Evolutionary conservation across 2,888 invertebrate genomes (phyloP).

Genomic region (Aphidoletes aphidimyza): DNA sequence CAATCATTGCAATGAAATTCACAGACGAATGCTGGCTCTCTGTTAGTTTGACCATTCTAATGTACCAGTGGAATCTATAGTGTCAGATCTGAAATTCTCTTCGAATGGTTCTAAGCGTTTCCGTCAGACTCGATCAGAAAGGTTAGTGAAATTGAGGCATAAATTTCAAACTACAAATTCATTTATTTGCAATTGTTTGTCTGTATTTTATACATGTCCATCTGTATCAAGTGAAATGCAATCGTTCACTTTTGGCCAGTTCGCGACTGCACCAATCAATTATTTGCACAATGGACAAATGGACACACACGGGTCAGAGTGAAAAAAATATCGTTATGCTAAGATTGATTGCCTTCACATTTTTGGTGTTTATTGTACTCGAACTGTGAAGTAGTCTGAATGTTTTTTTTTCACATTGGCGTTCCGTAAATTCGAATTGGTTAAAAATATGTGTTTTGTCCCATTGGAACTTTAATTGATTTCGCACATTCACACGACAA

Average conservation of each 20-base stretch:
- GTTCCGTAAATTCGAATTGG: not conserved
- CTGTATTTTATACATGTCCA: not conserved
- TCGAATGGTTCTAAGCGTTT: not conserved
- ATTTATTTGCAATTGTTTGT: not conserved
- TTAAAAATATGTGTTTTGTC: not conserved
- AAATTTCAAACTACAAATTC: slow-evolving; percentile 29
- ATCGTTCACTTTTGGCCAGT: slow-evolving; percentile 27
- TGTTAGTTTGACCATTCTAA: not conserved
- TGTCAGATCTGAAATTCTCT: not conserved
- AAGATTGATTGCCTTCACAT: slow-evolving; percentile 49
- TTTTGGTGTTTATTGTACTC: not conserved
- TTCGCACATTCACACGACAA: slow-evolving; percentile 40
- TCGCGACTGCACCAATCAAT: slow-evolving; percentile 43
- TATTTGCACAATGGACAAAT: slow-evolving; percentile 35
- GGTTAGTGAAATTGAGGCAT: not conserved
- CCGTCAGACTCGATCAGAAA: not conserved
- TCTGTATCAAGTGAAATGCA: not conserved
- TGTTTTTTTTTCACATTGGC: not conserved
- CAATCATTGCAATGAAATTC: not conserved
- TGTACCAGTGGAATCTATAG: too few relatives aligned
- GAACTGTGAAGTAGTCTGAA: not conserved
- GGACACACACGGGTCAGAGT: not conserved
- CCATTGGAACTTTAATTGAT: slow-evolving; percentile 9
- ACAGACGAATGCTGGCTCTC: not conserved
- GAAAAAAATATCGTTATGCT: not conserved